Base-by-base conservation (phyloP, 2,797 vertebrate species). In the Selene dorsalis region DNA sequence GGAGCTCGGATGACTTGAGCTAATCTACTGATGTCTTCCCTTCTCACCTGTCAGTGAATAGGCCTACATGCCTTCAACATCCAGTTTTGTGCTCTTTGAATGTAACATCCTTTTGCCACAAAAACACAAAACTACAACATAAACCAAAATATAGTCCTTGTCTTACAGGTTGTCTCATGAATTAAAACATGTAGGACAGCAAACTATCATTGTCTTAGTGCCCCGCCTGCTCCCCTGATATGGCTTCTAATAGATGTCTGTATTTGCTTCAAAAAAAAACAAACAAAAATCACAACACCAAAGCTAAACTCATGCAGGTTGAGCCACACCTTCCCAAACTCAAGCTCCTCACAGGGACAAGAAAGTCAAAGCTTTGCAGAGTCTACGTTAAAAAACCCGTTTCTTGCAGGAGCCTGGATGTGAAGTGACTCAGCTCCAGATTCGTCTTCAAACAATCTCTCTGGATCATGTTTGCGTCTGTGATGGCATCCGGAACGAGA, bases 391-490 rank as follows among this genome's bases (percentile, higher is more conserved):
- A 16, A 16, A 17, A 30, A 30, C 24, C 41, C 22, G 30, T 45
- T 16, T 8, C 35, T 20, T 26, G 22, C 43, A 17, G 32, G 48
- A 41, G 11, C 30, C 18, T n/a, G 12, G 35, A 53, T 61, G n/a
- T 38, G 16, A 35, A 39, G 18, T 22, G 32, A 55, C 1, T 3
- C 0, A 6, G 64, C 32, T 14, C 7, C 30, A 35, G 24, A 18
- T 10, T 0, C 24, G 1, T 22, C 70, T 35, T 35, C 7, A 8
- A 95, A 95, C 71, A 85, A 88, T 68, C 96, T 87, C 48, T 96
- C 95, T 3, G 73, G 76, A 35, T 93, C 94, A 26, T 67, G 88
- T 82, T 94, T 96, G 66, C 59, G 32, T 61, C 69, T 89, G 69
- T 91, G 80, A 94, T 95, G 32, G 57, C 91, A 89, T 5, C 75